Evolutionary conservation across 2,888 invertebrate genomes (phyloP).

Genomic region (Rotaria sp.): DNA sequence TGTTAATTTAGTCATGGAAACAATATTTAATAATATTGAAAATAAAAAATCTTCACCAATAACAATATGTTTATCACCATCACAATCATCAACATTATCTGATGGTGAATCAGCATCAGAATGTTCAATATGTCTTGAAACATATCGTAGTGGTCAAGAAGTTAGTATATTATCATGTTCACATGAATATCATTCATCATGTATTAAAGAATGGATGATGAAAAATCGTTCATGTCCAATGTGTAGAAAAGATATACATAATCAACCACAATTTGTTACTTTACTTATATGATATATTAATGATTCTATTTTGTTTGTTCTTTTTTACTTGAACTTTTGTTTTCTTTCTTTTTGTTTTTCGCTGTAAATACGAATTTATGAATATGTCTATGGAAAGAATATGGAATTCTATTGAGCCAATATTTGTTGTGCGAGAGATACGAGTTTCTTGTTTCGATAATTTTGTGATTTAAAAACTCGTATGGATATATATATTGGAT

Average conservation of each 20-base stretch:
- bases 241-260: not conserved
- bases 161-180: not conserved
- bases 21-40: not conserved
- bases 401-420: not conserved
- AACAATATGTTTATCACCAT: not conserved
- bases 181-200: slow-evolving; percentile 11
- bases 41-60: not conserved
- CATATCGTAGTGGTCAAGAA: slow-evolving; percentile 17
- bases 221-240: slow-evolving; percentile 23
- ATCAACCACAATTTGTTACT: slow-evolving; percentile 23
- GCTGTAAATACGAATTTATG: not conserved
- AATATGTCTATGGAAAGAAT: not conserved
- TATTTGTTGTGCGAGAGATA: not conserved
- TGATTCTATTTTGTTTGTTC: not conserved
- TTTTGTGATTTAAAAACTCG: not conserved
- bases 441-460: not conserved
- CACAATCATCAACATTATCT: not conserved
- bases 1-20: not conserved
- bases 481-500: not conserved
- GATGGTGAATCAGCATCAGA: not conserved
- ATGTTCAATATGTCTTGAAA: slow-evolving; percentile 3
- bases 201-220: slow-evolving; percentile 13
- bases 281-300: not conserved
- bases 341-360: not conserved
- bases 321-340: not conserved